phyloP scores from a whole-genome alignment of 2,888 invertebrate species.

The Pterostichus madidus region DNA sequence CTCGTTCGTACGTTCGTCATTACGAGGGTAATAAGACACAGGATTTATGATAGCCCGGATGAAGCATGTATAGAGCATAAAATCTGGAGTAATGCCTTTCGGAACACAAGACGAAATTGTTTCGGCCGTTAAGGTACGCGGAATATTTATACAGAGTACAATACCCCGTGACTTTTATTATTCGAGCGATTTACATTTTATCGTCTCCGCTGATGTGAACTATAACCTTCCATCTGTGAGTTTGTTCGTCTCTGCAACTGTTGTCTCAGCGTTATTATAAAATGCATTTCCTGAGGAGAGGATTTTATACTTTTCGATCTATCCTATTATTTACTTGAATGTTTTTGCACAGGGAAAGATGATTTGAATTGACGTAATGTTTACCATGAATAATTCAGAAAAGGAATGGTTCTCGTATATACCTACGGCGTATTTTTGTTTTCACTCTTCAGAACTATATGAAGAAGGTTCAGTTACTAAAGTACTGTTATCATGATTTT shows the following conservation, averaged over 20 bases:
- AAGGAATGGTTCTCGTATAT: too few relatives aligned
- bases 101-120: constrained; percentile 28
- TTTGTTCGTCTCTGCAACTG: not conserved
- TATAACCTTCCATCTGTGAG: not conserved
- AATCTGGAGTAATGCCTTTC: constrained; percentile 16
- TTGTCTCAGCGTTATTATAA: not conserved
- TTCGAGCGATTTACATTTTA: constrained; percentile 34
- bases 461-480: too few relatives aligned
- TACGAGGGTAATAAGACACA: constrained; percentile 9
- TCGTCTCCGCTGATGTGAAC: constrained; percentile 9
- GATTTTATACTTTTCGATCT: too few relatives aligned
- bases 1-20: constrained; percentile 2
- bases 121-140: constrained; percentile 27
- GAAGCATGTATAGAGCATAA: constrained; percentile 31
- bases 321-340: too few relatives aligned
- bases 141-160: constrained; percentile 39
- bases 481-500: too few relatives aligned
- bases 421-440: not conserved
- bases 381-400: too few relatives aligned
- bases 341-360: too few relatives aligned
- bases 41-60: constrained; percentile 23
- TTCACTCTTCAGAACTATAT: too few relatives aligned
- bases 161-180: constrained; percentile 21
- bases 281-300: too few relatives aligned
- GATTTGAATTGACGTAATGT: too few relatives aligned